Base-by-base conservation (phyloP, 2,797 vertebrate genomes). In the Tarsius wallacei region DNA sequence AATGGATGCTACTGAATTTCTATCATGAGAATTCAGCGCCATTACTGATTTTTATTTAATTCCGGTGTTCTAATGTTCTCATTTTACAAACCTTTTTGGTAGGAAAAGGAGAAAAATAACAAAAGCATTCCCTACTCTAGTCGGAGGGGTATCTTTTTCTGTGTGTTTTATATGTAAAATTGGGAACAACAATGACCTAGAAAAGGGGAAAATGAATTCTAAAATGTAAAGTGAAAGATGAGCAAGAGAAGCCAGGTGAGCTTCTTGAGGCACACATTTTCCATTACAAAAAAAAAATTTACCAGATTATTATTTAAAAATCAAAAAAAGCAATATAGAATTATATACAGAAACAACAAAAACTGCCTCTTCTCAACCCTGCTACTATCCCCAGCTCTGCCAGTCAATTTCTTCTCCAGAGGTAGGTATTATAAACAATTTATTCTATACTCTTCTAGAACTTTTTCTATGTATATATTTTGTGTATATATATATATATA, bases 301-400 rank as follows among this genome's bases (percentile, higher is more conserved):
- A 66, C 3, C n/a, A 91, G 47, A n/a, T 86, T 36, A 81, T 63
- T 84, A 53, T 96, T 97, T 70, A n/a, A 96, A 93, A 90, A 42
- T 6, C 49, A 28, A 70, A 91, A 95, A 83, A 6, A 91, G 49
- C 28, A 78, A 24, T 31, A 66, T 24, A 84, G 81, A 53, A 94
- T 70, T 83, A 71, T 70, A 31, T 9, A 22, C 31, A 49, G 47
- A 90, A 90, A 86, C 64, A 71, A 87, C 53, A 71, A 51, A 74
- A 81, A 87, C 63, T 85, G 42, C 88, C 31, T 47, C 36, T 64
- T 73, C 28, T 85, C 17, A 80, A 6, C 9, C 28, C 14, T 81
- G 17, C 24, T 22, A 17, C 8, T 19, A 51, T 71, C 16, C 7
- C 21, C 9, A n/a, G 36, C 31, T 55, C 66, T 84, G 16, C 16